Evolutionary conservation across 2,113 vertebrate genomes (phyloP).

Genomic region (Ceyx cyanopectus): DNA sequence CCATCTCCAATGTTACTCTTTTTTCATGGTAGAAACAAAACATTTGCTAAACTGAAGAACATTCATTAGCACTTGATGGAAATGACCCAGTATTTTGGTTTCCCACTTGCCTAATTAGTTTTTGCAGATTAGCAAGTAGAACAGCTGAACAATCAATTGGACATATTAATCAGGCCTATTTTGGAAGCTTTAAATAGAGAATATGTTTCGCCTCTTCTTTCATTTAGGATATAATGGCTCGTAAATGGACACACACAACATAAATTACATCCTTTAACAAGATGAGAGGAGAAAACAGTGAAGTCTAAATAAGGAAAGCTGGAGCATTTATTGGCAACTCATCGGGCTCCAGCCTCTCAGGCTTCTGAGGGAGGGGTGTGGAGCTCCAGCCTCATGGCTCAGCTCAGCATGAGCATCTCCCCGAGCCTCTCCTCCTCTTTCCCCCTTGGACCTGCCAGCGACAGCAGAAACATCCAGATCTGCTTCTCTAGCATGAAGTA

Average conservation of each 20-base stretch:
- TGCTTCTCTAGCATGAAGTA: accelerated
- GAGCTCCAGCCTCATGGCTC: neutral
- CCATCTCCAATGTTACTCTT: neutral
- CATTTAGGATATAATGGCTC: slow-evolving; percentile 67
- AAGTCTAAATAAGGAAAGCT: slow-evolving; percentile 19
- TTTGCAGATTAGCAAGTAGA: slow-evolving; percentile 62
- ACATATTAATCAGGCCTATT: slow-evolving; percentile 73
- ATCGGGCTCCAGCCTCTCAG: neutral
- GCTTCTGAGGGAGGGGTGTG: neutral
- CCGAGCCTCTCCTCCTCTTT: neutral
- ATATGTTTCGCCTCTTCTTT: slow-evolving; percentile 67
- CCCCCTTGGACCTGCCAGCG: neutral
- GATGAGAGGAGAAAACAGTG: slow-evolving; percentile 37
- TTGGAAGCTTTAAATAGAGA: slow-evolving; percentile 59
- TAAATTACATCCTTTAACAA: slow-evolving; percentile 69
- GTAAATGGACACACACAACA: slow-evolving; percentile 61
- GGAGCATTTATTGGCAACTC: neutral
- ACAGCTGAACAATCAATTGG: slow-evolving; percentile 71
- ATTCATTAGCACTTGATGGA: slow-evolving; percentile 62
- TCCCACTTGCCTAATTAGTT: slow-evolving; percentile 75
- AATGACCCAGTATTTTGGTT: slow-evolving; percentile 72
- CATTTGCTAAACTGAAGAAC: slow-evolving; percentile 58
- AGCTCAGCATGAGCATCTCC: accelerated
- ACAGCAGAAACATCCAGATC: neutral
- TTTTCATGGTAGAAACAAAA: slow-evolving; percentile 49